Base-by-base conservation (phyloP, 1,140 invertebrate species). In the Conopomorpha cramerella region DNA sequence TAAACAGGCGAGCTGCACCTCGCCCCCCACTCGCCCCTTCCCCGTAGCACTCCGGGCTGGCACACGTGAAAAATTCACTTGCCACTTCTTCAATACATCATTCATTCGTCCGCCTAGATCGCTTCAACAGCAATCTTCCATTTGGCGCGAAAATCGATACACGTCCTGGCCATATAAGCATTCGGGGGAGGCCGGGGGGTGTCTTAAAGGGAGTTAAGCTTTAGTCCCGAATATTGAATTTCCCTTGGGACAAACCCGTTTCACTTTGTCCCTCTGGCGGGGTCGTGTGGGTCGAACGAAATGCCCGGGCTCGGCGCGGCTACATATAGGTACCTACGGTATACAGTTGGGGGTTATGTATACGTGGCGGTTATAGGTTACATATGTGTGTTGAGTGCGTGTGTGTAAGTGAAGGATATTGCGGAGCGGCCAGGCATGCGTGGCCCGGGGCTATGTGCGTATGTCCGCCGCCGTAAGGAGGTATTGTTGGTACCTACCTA, bases 201-300 rank as follows among this genome's bases (percentile, higher is more conserved):
- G 62, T 60, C 63, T 70, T 67, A 63, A 62, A 57, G 70, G 71
- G 67, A 64, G 71, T 65, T 72, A 72, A 72, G 71, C 65, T 76
- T 76, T 76, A 76, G 71, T 72, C 70, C 70, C 70, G 70, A 76
- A 76, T 76, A 76, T 76, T 76, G 71, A 76, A 76, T 76, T 76
- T 76, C 71, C 71, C 71, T 63, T 67, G 67, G 71, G 71, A 72
- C 67, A 76, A 76, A 76, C 71, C 67, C 67, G 71, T 72, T 76
- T 76, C 67, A 56, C 67, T 67, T 76, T 71, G 67, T 72, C 71
- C 71, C 66, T 76, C 70, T 50, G 56, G 49, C 55, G 58, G 63
- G 65, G 67, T 66, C 64, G 63, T 62, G 54, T 66, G 57, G 67
- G 64, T 61, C 60, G 55, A 23, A 10, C 38, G 50, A 34, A 61